Percentiles rank a stretch among this genome's conserved stretches.
These are phyloP conservation scores for Ametastegia equiseti DNA, from an alignment of 2,888 invertebrate species.

Conservation along the genomic window DNA sequence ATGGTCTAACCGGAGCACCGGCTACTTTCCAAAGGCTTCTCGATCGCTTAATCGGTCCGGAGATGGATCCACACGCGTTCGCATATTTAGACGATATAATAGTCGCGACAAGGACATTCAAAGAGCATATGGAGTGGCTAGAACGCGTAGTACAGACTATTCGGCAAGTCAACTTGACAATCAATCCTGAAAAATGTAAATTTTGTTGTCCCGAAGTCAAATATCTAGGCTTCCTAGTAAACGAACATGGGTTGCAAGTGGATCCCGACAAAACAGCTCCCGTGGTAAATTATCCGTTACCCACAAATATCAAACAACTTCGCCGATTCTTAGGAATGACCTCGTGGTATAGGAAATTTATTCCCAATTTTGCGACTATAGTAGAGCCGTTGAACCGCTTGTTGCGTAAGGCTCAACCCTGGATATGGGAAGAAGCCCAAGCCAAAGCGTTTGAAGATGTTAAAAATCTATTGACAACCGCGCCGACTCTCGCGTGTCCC, in stretches of 20 bases:
- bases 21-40: conserved; percentile 15
- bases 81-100: conserved; percentile 62
- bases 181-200: conserved; percentile 56
- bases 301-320: conserved; percentile 51
- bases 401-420: neutral
- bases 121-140: conserved; percentile 56
- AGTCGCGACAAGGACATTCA: conserved; percentile 53
- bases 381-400: neutral
- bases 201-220: conserved; percentile 56
- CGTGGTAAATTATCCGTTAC: conserved; percentile 30
- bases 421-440: neutral
- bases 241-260: neutral
- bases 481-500: neutral
- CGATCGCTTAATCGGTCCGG: conserved; percentile 46
- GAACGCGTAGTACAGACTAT: conserved; percentile 54
- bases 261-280: conserved; percentile 8
- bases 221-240: conserved; percentile 49
- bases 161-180: conserved; percentile 49
- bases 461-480: neutral
- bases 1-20: neutral
- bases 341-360: conserved; percentile 52
- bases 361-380: neutral
- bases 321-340: conserved; percentile 57
- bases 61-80: conserved; percentile 57
- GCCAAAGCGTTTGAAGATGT: neutral